Conservation (phyloP, 2,888 invertebrate genomes). For the Thelaira solivaga region DNA sequence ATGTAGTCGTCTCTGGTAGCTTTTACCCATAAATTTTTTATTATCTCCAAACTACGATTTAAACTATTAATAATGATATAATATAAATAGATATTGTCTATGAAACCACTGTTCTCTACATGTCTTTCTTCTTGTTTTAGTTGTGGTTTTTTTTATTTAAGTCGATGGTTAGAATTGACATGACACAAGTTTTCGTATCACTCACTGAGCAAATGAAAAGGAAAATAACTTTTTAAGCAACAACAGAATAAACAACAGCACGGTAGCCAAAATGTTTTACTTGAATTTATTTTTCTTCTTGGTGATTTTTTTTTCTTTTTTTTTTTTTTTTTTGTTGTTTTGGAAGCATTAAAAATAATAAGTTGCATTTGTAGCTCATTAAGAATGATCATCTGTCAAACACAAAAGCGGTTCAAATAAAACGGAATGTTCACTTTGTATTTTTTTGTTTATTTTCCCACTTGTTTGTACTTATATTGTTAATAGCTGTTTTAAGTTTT, state of each 20-base stretch:
- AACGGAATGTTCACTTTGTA: conserved; percentile 18
- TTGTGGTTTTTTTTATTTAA: background rate
- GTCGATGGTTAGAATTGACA: conserved; percentile 34
- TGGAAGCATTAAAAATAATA: conserved; percentile 62
- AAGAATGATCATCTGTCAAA: conserved; percentile 72
- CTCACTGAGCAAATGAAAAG: conserved; percentile 26
- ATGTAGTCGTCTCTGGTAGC: no score
- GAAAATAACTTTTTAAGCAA: background rate
- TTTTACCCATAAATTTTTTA: no score
- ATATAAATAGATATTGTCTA: no score
- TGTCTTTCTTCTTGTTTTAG: background rate
- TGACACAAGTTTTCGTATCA: conserved; percentile 35
- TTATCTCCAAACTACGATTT: no score
- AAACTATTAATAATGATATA: no score
- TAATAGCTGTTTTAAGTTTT: conserved; percentile 1
- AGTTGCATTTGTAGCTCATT: conserved; percentile 70
- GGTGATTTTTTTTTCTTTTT: no score
- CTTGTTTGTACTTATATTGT: background rate
- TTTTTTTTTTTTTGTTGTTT: background rate
- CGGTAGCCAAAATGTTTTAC: conserved; percentile 28
- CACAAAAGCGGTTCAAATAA: conserved; percentile 62
- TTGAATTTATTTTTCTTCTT: no score
- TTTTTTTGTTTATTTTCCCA: background rate
- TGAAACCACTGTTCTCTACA: background rate
- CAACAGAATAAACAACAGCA: background rate